Evolutionary conservation across 2,113 vertebrate species (phyloP).

Genomic region (Phylloscopus trochilus): DNA sequence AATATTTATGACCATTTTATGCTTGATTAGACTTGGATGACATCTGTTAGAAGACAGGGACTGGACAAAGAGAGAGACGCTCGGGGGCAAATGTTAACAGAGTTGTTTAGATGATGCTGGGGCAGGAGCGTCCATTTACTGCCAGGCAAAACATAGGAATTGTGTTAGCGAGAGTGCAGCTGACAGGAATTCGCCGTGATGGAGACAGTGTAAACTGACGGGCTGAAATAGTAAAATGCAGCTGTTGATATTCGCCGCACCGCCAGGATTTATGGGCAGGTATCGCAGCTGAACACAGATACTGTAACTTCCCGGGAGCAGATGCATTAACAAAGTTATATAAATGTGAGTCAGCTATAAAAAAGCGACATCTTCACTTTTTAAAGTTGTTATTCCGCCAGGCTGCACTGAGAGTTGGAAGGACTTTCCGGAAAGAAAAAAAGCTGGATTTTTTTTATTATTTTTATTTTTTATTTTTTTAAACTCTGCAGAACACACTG

Average conservation of each 20-base stretch:
- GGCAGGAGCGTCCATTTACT: conserved; percentile 80
- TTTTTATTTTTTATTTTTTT: not conserved
- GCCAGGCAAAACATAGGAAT: conserved; percentile 79
- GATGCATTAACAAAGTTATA: conserved; percentile 58
- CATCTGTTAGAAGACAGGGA: conserved; percentile 90
- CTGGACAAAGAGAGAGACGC: conserved; percentile 89
- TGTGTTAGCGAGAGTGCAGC: conserved; percentile 74
- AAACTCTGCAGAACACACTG: not conserved
- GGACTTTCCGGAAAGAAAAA: not conserved
- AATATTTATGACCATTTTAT: conserved; percentile 99
- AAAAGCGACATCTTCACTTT: conserved; percentile 41
- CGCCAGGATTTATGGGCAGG: conserved; percentile 58
- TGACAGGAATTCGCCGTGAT: conserved; percentile 72
- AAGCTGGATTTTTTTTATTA: not conserved
- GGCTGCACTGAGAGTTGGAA: not conserved
- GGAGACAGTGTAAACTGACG: conserved; percentile 55
- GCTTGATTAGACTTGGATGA: conserved; percentile 98
- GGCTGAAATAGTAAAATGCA: conserved; percentile 38
- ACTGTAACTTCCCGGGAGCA: conserved; percentile 48
- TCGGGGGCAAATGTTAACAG: conserved; percentile 89
- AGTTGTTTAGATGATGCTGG: conserved; percentile 84
- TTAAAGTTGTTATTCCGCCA: conserved; percentile 27
- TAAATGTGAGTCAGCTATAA: conserved; percentile 42
- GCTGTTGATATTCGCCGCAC: conserved; percentile 53
- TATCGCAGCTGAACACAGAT: not conserved